These are phyloP conservation scores for Cynopterus brachyotis DNA, from an alignment of 2,113 vertebrate species.

Conservation along the genomic window DNA sequence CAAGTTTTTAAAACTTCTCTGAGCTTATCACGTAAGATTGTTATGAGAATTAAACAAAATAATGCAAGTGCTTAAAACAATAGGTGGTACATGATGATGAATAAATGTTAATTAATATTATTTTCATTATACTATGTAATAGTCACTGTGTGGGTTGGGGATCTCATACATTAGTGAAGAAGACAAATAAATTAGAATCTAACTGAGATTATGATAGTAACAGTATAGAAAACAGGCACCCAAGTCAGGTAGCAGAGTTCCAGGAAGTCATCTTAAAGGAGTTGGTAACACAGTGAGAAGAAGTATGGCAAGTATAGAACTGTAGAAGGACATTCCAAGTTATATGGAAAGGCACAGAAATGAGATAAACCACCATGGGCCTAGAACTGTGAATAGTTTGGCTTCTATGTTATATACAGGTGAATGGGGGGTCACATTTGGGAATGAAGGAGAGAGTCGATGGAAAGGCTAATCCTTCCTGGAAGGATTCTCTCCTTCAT, in stretches of 20 bases:
- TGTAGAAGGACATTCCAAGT: neutral
- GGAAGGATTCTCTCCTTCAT: neutral
- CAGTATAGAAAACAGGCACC: neutral
- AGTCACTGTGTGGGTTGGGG: neutral
- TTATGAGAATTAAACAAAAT: neutral
- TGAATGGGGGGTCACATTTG: fast-evolving
- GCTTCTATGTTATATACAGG: too few relatives aligned
- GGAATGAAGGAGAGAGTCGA: neutral
- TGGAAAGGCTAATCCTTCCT: neutral
- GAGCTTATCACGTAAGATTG: neutral
- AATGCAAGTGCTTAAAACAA: neutral
- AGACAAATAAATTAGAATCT: neutral
- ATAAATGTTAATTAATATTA: neutral
- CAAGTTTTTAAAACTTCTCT: neutral
- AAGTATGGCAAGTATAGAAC: neutral
- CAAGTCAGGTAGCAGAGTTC: neutral
- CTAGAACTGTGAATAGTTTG: neutral
- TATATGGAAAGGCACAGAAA: neutral
- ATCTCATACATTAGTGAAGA: neutral
- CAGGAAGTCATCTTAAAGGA: neutral
- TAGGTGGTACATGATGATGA: neutral
- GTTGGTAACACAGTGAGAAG: neutral
- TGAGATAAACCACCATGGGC: fast-evolving
- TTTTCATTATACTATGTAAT: neutral
- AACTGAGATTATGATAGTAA: neutral